phyloP scores from a whole-genome alignment of 2,113 vertebrate genomes.

The Notothenia coriiceps region DNA sequence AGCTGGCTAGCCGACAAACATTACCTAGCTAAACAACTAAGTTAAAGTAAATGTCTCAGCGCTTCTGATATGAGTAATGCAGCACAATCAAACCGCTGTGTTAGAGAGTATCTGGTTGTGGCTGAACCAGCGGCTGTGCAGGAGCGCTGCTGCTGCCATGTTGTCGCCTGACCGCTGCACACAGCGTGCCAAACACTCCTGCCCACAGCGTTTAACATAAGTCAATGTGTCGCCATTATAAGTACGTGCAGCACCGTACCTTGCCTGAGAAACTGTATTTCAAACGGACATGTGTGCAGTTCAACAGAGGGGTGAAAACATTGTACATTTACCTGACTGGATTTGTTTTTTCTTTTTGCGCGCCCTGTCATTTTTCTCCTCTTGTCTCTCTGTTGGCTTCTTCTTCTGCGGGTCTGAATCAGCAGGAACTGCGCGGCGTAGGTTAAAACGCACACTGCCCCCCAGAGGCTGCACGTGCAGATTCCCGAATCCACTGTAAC shows the following conservation, averaged over 20 bases:
- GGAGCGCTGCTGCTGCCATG: conserved; percentile 68
- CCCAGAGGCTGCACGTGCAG: conserved; percentile 13
- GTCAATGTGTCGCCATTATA: rapidly evolving
- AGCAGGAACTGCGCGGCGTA: neutral
- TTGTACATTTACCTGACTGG: conserved; percentile 71
- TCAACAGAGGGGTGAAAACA: neutral
- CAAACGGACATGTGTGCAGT: neutral
- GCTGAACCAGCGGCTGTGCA: neutral
- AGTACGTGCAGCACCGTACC: no score
- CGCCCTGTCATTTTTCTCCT: conserved; percentile 82
- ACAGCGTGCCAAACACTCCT: conserved; percentile 39
- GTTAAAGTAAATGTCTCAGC: rapidly evolving
- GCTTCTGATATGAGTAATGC: neutral
- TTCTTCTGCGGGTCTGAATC: conserved; percentile 52
- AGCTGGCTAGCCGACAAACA: neutral
- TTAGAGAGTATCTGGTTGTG: neutral
- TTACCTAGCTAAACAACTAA: neutral
- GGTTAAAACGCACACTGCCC: conserved; percentile 11
- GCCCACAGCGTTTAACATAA: neutral
- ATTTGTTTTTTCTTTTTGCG: conserved; percentile 83
- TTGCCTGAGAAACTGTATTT: neutral
- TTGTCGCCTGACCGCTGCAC: conserved; percentile 58
- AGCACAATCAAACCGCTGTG: neutral
- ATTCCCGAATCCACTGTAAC: no score
- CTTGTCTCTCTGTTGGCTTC: conserved; percentile 52